Conservation (phyloP, 2,797 vertebrate genomes). For the Alosa sapidissima region DNA sequence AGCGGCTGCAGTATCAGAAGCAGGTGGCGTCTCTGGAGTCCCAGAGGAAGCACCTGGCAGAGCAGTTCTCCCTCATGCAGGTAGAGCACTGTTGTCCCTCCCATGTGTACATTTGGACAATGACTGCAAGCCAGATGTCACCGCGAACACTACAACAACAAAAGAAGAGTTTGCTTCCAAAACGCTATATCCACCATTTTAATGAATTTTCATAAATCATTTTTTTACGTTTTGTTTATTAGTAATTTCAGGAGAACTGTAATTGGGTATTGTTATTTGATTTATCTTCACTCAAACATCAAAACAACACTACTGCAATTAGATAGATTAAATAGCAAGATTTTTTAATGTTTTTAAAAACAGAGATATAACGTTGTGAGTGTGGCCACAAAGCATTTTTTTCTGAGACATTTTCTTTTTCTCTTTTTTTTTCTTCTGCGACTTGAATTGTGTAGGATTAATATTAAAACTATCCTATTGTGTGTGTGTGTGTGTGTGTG, state of each 20-base stretch:
- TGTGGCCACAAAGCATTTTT: neutral
- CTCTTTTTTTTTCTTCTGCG: neutral
- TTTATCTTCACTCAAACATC: no score
- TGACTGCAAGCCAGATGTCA: neutral
- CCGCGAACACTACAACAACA: neutral
- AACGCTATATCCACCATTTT: no score
- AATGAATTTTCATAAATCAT: no score
- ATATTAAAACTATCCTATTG: neutral
- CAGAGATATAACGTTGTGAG: neutral
- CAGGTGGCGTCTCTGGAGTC: slow-evolving; percentile 83
- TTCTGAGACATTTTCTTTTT: no score
- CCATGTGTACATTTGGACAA: neutral
- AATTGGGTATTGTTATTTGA: no score
- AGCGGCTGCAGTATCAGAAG: slow-evolving; percentile 81
- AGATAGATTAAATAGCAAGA: no score
- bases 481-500: neutral
- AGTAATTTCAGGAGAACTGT: no score
- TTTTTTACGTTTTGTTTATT: no score
- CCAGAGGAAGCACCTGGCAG: slow-evolving; percentile 82
- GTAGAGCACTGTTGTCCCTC: slow-evolving; percentile 61
- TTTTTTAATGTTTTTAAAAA: no score
- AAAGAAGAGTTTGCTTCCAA: no score
- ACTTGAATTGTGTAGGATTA: neutral
- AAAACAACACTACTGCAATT: no score
- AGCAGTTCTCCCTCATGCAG: slow-evolving; percentile 81